Evolutionary conservation across 2,797 vertebrate species (phyloP).

Genomic region (Chelon labrosus): DNA sequence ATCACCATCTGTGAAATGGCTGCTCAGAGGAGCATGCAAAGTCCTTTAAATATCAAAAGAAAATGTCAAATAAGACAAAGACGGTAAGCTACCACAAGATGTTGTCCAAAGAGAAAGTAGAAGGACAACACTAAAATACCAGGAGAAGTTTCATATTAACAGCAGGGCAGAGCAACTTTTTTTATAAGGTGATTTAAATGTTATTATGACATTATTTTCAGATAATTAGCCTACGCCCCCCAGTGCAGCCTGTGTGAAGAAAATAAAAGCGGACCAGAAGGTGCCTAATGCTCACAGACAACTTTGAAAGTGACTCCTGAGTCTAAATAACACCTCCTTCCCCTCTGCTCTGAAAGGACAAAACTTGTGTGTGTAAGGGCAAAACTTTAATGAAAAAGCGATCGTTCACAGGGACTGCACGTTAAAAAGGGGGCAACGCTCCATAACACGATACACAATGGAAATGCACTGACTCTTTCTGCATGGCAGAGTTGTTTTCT

Average conservation of each 20-base stretch:
- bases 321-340: slow-evolving; percentile 34
- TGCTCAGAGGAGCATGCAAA: background rate
- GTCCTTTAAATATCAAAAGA: slow-evolving; percentile 25
- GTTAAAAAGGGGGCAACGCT: slow-evolving; percentile 2
- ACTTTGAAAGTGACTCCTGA: slow-evolving; percentile 67
- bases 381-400: slow-evolving; percentile 14
- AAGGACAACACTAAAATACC: background rate
- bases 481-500: background rate
- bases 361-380: slow-evolving; percentile 12
- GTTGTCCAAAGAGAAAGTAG: background rate
- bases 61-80: slow-evolving; percentile 22
- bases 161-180: slow-evolving; percentile 18
- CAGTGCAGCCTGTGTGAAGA: slow-evolving; percentile 10
- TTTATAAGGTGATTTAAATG: slow-evolving; percentile 46
- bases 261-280: slow-evolving; percentile 20
- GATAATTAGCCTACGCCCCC: slow-evolving; percentile 56
- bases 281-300: slow-evolving; percentile 24
- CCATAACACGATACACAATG: background rate
- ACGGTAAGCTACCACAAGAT: background rate
- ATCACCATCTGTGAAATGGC: slow-evolving; percentile 27
- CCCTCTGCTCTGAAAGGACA: slow-evolving; percentile 14
- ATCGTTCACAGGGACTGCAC: slow-evolving; percentile 7
- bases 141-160: background rate
- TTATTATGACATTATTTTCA: slow-evolving; percentile 32
- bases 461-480: background rate